Base-by-base conservation (phyloP, 2,113 vertebrate genomes). In the Empidonax traillii region DNA sequence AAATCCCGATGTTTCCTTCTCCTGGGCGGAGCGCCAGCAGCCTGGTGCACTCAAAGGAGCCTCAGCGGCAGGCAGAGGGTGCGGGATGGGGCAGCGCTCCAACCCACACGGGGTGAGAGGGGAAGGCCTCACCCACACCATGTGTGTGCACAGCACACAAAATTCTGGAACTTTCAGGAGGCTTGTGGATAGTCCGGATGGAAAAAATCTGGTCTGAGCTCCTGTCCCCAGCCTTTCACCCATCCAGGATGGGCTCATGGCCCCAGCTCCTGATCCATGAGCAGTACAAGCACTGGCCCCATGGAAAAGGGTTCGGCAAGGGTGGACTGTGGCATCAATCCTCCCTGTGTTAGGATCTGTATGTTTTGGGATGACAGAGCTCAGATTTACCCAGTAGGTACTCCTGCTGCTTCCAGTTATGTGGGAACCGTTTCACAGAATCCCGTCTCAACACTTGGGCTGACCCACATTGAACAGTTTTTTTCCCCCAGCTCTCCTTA, bases 91-190 rank as follows among this genome's bases (percentile, higher is more conserved):
- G 21, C 0, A 2, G 51, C 30, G 22, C 55, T 31, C 33, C 2
- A n/a, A 15, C 49, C 12, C 13, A 0, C 21, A 5, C 0, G 1
- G 33, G 46, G 17, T 1, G 6, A n/a, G 71, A 51, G 31, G 39
- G 47, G 33, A 65, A 43, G 37, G 52, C 49, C 53, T 68, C 61
- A 49, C 59, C 35, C 1, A 0, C 47, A 58, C 15, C 37, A 30
- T 1, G 3, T 23, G 33, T 43, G 35, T 9, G 15, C 25, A 6
- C 10, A 3, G 39, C 71, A 56, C 23, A 74, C 53, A 30, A 22
- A 55, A 22, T 12, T 6, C 23, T 12, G 18, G 23, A 21, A 25
- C 44, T 53, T 75, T 33, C 17, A 13, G 39, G 25, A 53, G 20
- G 46, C 22, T 66, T 25, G 35, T n/a, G 65, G 52, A 9, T 17